Base-by-base conservation (phyloP, 2,888 invertebrate genomes). In the Amphipyra tragopoginis region DNA sequence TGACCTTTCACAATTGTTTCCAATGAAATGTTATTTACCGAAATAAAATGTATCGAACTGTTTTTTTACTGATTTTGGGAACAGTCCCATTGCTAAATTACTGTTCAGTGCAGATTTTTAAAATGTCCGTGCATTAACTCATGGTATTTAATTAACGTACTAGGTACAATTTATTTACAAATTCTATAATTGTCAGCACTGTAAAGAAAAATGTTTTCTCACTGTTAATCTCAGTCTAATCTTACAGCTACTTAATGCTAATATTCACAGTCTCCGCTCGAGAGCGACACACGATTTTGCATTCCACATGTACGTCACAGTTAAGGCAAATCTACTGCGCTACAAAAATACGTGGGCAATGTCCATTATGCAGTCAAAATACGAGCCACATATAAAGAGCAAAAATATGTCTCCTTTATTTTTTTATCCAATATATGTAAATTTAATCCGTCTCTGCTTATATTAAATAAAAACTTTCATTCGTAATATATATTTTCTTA, bases 341-440 rank as follows among this genome's bases (percentile, higher is more conserved):
- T 93, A 93, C 90, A 92, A 93, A 93, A 93, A 94, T 94, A 94
- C 93, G 94, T 94, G 94, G 94, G 94, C 94, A 94, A 94, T 93
- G 91, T 93, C 90, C 90, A 90, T 90, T 76, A 88, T 90, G 90
- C 88, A 92, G 90, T 92, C 91, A 90, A 89, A 89, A 91, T 88
- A 92, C 89, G 88, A 89, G 89, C 89, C 90, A 93, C 90, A 91
- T 90, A 87, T 83, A 83, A 86, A 90, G 92, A 92, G 92, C 89
- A 93, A 94, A 94, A 94, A 94, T 94, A 94, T 94, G 94, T 94
- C 94, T 93, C 94, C 94, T 89, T 91, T 85, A 85, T 85, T 84
- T 85, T 84, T 78, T 88, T 85, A 86, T 83, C 79, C 84, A 89
- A 87, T 86, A 87, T 84, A 36, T 87, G 86, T 86, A 83, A 86